phyloP scores from a whole-genome alignment of 1,140 invertebrate species.

The Microvelia longipes region DNA sequence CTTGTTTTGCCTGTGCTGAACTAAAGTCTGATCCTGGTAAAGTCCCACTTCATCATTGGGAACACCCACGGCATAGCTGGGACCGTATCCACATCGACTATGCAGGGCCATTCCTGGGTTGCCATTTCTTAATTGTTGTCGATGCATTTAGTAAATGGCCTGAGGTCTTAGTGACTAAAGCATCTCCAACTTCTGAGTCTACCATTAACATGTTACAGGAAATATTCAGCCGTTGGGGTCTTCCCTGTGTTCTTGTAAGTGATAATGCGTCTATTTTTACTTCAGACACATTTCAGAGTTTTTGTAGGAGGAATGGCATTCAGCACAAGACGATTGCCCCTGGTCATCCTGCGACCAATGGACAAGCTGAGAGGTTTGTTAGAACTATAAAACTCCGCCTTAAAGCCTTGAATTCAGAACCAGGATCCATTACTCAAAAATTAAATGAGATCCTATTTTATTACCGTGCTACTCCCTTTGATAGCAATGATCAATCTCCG shows the following conservation, averaged over 20 bases:
- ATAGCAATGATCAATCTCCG: not conserved
- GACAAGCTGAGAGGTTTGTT: conserved; percentile 22
- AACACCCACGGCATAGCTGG: conserved; percentile 21
- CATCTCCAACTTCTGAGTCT: conserved; percentile 8
- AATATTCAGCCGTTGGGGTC: conserved; percentile 1
- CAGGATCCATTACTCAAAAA: not conserved
- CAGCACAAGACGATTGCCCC: conserved; percentile 24
- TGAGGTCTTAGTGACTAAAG: not conserved
- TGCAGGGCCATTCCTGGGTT: conserved; percentile 22
- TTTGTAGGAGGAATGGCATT: conserved; percentile 13
- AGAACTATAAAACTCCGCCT: not conserved
- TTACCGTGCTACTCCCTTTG: not conserved
- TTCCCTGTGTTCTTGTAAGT: conserved; percentile 4
- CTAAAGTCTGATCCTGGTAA: conserved; percentile 19
- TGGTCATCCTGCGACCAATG: conserved; percentile 27
- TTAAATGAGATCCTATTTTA: not conserved
- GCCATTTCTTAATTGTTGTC: conserved; percentile 30
- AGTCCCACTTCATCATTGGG: conserved; percentile 22
- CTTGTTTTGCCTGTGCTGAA: conserved; percentile 18
- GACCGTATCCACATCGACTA: conserved; percentile 26
- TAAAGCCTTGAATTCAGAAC: not conserved
- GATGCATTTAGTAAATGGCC: conserved; percentile 28
- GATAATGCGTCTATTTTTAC: conserved; percentile 15
- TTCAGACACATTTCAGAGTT: conserved; percentile 5
- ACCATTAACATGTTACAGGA: conserved; percentile 8